A percentile compares a stretch with the other conserved stretches of the same genome.
Conservation (phyloP, 2,113 vertebrate genomes). For the Psephotus haematonotus region DNA sequence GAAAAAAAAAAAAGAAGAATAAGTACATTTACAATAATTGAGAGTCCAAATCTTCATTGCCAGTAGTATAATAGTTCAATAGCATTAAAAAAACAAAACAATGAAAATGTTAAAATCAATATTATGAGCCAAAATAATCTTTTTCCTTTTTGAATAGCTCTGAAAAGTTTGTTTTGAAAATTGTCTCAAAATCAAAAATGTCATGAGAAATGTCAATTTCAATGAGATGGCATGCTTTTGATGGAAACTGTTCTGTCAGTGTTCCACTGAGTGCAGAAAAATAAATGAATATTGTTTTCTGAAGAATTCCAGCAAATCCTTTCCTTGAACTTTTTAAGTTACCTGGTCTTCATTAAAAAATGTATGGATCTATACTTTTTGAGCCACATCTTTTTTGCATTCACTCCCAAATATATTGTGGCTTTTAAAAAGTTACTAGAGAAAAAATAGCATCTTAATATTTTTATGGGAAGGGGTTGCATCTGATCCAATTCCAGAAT, state of each 20-base stretch:
- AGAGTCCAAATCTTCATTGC: background rate
- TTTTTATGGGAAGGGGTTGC: background rate
- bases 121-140: background rate
- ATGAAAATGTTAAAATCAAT: background rate
- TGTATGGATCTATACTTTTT: background rate
- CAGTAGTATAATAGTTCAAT: background rate
- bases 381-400: background rate
- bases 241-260: background rate
- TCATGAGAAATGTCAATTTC: background rate
- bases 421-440: background rate
- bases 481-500: background rate
- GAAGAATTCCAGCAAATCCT: background rate
- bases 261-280: background rate
- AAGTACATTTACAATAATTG: background rate
- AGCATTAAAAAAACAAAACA: background rate
- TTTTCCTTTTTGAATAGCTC: background rate
- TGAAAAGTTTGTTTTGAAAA: background rate
- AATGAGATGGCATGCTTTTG: background rate
- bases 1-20: background rate
- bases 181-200: background rate
- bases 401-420: background rate
- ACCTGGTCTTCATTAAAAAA: background rate
- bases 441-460: background rate
- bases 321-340: background rate
- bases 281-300: background rate